Base-by-base conservation (phyloP, 2,888 invertebrate species). In the Dusona sp. region DNA sequence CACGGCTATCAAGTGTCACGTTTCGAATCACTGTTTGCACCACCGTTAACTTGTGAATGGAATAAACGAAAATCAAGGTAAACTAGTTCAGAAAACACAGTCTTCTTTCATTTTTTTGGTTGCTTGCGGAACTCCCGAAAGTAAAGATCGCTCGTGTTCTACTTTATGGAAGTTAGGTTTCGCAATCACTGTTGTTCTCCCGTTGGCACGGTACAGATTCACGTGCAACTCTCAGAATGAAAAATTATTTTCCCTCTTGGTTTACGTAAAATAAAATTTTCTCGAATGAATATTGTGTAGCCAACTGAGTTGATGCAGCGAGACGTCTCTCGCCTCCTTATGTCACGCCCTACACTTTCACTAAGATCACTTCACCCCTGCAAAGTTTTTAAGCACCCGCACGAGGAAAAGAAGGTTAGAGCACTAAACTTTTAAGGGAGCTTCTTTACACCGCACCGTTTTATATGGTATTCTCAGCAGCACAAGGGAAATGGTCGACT, bases 191-290 rank as follows among this genome's bases (percentile, higher is more conserved):
- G 70, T 72, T 36, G 36, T 45, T 61, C 42, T 54, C 45, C 33
- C 19, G 22, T 42, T 36, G 42, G 54, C 67, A 38, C 38, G 19
- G 16, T 65, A 64, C 19, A 25, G 29, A 57, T 65, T 57, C 48
- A 25, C 19, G 54, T 29, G n/a, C 45, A 57, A 65, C 68, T 65
- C 45, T 72, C 25, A 45, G 61, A 22, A 45, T 38, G 74, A 70
- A 79, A 73, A 77, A 77, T 67, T 48, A 45, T 83, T 80, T 72
- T 45, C n/a, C 29, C 38, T 11, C 57, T 65, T 13, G 19, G 16
- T 57, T 42, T 11, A n/a, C 45, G 42, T 75, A 36, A 64, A 83
- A 80, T 83, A 86, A 61, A 61, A 25, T 29, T 61, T 16, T 82
- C 51, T 38, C 57, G 45, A 33, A 42, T 16, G 45, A 79, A 36